Percentiles rank a stretch among this genome's conserved stretches.
Evolutionary conservation across 2,888 invertebrate species (phyloP).

Genomic region (Andrena minutula): DNA sequence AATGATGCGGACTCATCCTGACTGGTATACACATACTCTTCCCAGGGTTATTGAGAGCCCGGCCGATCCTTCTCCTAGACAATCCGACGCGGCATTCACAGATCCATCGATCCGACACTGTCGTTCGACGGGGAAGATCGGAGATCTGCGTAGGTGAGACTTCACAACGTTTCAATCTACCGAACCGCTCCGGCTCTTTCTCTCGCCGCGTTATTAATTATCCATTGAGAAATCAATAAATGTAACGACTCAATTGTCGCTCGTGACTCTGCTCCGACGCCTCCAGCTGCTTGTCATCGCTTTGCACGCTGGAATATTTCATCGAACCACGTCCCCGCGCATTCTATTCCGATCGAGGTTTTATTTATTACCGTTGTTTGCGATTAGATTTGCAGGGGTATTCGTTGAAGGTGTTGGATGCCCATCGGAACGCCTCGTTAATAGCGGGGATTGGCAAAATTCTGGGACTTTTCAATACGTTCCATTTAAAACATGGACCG

Average conservation of each 20-base stretch:
- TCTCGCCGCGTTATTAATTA: constrained; percentile 78
- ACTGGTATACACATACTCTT: constrained; percentile 46
- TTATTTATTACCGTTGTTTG: constrained; percentile 11
- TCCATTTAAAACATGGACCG: no score
- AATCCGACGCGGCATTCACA: constrained; percentile 73
- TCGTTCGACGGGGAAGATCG: constrained; percentile 51
- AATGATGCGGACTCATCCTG: constrained; percentile 74
- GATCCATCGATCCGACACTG: constrained; percentile 73
- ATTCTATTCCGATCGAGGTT: background rate
- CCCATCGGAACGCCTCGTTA: no score
- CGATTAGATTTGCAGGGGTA: background rate
- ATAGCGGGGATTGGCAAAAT: no score
- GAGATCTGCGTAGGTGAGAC: constrained; percentile 61
- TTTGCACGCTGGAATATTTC: constrained; percentile 12
- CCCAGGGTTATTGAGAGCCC: constrained; percentile 61
- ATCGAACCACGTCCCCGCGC: background rate
- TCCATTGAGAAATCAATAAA: constrained; percentile 66
- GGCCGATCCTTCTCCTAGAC: constrained; percentile 66
- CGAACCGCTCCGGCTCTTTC: constrained; percentile 46
- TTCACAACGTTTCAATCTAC: constrained; percentile 72
- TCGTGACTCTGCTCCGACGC: background rate
- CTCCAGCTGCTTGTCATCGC: constrained; percentile 30
- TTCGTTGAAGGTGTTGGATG: no score
- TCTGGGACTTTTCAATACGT: no score
- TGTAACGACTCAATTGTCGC: constrained; percentile 57